phyloP scores from a whole-genome alignment of 2,888 invertebrate genomes.

The Fragum sueziense region DNA sequence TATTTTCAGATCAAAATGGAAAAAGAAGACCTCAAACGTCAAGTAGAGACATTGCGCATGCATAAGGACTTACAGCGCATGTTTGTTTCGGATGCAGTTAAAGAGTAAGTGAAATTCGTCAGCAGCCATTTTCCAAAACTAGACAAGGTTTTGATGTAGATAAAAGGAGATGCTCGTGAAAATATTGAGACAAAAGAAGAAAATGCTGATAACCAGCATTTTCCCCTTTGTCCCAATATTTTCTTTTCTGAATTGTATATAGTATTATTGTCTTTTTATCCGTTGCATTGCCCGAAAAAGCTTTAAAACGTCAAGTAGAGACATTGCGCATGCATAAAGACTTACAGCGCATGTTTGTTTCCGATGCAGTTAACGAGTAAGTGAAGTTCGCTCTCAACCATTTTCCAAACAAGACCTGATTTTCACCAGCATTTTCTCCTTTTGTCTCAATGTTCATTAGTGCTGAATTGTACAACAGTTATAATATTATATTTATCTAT shows the following conservation, averaged over 20 bases:
- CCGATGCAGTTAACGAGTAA: conserved; percentile 68
- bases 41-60: conserved; percentile 64
- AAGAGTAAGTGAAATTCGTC: conserved; percentile 63
- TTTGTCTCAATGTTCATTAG: neutral
- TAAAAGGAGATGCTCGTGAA: no score
- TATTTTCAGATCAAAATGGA: conserved; percentile 61
- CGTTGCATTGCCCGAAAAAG: no score
- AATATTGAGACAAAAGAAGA: no score
- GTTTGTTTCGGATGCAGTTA: conserved; percentile 68
- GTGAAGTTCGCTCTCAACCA: no score
- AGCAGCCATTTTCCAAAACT: no score
- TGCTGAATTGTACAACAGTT: no score
- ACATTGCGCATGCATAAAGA: conserved; percentile 64
- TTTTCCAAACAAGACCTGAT: neutral
- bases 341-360: conserved; percentile 65
- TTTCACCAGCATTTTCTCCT: neutral
- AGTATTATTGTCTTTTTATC: no score
- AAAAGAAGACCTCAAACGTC: conserved; percentile 66
- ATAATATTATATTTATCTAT: no score
- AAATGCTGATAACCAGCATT: no score
- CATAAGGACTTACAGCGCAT: conserved; percentile 66
- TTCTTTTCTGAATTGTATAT: no score
- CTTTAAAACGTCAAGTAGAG: conserved; percentile 66
- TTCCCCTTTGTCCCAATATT: no score
- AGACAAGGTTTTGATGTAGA: no score